Conservation (phyloP, 2,113 vertebrate species). For the Thryonomys swinderianus region DNA sequence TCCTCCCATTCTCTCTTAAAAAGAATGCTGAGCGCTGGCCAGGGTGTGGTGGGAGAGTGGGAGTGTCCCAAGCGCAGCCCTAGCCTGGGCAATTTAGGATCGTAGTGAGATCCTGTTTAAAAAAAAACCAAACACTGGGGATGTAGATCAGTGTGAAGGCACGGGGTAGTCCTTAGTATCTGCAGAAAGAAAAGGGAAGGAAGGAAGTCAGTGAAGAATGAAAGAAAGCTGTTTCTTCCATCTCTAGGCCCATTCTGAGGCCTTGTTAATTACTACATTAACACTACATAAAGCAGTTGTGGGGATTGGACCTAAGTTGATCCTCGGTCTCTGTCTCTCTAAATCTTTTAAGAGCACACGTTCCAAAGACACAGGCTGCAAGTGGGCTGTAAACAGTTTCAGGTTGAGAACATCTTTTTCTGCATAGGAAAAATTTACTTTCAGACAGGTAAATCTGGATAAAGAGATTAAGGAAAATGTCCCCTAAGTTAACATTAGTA, state of each 20-base stretch:
- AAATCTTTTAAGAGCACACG: neutral
- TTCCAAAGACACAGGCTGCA: neutral
- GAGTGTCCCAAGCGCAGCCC: neutral
- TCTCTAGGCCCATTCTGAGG: neutral
- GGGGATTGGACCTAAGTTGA: neutral
- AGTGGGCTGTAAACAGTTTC: too few species aligned
- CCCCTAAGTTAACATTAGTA: neutral
- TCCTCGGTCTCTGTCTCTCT: neutral
- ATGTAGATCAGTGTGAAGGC: neutral
- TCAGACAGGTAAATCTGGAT: neutral
- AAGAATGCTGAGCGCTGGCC: neutral
- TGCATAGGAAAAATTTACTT: neutral
- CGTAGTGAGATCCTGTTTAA: neutral
- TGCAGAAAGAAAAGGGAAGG: neutral
- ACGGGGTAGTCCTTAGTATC: neutral
- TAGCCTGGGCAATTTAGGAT: neutral
- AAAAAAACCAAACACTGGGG: too few species aligned
- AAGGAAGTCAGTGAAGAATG: neutral
- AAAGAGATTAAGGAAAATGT: neutral
- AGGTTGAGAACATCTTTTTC: neutral
- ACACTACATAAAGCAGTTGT: neutral
- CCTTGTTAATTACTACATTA: neutral
- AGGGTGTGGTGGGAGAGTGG: neutral
- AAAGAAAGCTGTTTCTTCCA: neutral
- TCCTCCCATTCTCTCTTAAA: neutral